Base-by-base conservation (phyloP, 2,888 invertebrate species). In the Caenorhabditis japonica region DNA sequence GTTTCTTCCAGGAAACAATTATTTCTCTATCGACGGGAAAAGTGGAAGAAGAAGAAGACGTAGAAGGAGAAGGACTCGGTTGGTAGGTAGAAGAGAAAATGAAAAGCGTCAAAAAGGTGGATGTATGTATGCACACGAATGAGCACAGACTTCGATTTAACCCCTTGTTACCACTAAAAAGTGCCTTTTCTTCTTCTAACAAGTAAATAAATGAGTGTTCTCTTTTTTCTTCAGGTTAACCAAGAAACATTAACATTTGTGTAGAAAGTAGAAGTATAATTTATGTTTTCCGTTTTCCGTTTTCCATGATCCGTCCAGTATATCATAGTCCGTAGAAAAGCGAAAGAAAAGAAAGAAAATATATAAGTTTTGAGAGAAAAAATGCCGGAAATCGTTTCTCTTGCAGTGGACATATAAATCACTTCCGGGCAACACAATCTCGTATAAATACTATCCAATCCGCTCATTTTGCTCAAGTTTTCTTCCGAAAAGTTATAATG, bases 401-500 rank as follows among this genome's bases (percentile, higher is more conserved):
- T 56, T 58, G 43, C 43, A 56, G 34, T 66, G 66, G 66, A 55
- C 69, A 70, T 55, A 60, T 41, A 70, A 61, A 70, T 61, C 49
- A 55, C 47, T 70, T 70, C 69, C 69, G 55, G 69, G 21, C 39
- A 33, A 44, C 27, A 15, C 12, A 49, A 44, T 27, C 13, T 1
- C 30, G 13, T 59, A 69, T 69, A 70, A 55, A 70, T 55, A 60
- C 15, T 55, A 30, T 53, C 23, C 4, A 23, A 15, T 23, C 15
- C 30, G 34, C 36, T 34, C 27, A 17, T 46, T 44, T 58, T 38
- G 27, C 25, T 15, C 17, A 47, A 13, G 10, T 46, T 10, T 23
- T 4, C 15, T n/a, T 4, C 27, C 34, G 4, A 15, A n/a, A 36
- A 46, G 30, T 36, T 36, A 21, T 41, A 10, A 83, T 85, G 85